Base-by-base conservation (phyloP, 1,140 invertebrate genomes). In the Reticulitermes speratus region DNA sequence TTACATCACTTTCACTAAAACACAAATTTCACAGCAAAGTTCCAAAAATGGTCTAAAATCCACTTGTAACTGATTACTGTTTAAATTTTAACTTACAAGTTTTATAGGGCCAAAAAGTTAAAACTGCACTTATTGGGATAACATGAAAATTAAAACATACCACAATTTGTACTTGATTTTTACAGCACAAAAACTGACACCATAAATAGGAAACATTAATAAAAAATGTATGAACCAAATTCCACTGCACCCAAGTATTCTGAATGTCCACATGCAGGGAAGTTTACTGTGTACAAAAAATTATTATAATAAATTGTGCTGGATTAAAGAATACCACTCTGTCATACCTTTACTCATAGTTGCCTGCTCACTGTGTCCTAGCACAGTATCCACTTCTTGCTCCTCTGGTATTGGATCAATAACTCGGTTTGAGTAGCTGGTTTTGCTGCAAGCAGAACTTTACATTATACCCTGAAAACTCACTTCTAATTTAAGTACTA, bases 331-430 rank as follows among this genome's bases (percentile, higher is more conserved):
- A 8, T 75, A 25, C 16, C 65, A n/a, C 25, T 65, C 25, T 14
- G 5, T 55, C 65, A 75, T 75, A 75, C 65, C 65, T 75, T 75
- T 0, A n/a, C 9, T 75, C 7, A 2, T 75, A 16, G 25, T 6
- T 75, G 65, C 25, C n/a, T 75, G 65, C 25, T 30, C n/a, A 75
- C 6, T 75, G 8, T 75, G 65, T n/a, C 65, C 25, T 21, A 38
- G 5, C 14, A 30, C 65, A 75, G 9, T 30, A 30, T 75, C 65
- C 65, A 75, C n/a, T 30, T 75, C 65, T 30, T 75, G 6, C 65
- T 75, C 65, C 65, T 75, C 65, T 75, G 65, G 65, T n/a, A 75
- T 75, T 75, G 65, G 65, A 75, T 75, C 65, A n/a, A 75, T 75
- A 75, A 75, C n/a, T 75, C 65, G 25, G 25, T 75, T 75, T 25